Evolutionary conservation across 1,140 invertebrate species (phyloP), one percentile per base, ranked within the genome.

Genomic region (Drosophila kikkawai): DNA sequence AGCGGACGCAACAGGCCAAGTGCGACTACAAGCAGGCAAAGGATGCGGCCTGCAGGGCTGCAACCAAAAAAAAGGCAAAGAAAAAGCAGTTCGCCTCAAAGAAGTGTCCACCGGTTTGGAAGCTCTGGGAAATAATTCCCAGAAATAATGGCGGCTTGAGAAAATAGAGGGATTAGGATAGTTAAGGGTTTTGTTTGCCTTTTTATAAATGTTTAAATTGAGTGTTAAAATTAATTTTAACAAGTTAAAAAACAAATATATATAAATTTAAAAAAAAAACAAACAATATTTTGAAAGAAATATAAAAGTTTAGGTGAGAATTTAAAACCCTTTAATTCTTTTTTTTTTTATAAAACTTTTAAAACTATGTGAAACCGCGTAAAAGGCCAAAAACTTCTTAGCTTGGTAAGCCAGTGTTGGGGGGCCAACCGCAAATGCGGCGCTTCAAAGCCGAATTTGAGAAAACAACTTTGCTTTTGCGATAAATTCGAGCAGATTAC

Each of bases 401-500:
- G 44, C 17, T 41, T 13, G 60, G n/a, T 29, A 50, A 67, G 57
- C 15, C 64, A 26, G 26, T 7, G 51, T 37, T 29, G 36, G 36
- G 36, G 36, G 26, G 26, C 26, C 22, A 64, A 45, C 67, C 63
- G 39, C 67, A 53, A 37, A 48, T 41, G 61, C 66, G 66, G 61
- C 66, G 66, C 66, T 58, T 71, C 29, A 71, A 71, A 41, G 47
- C 39, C 26, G 51, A 39, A 13, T 48, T 48, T 71, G 32, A 19
- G 44, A 71, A 59, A 50, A 34, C 29, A 32, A 59, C 15, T 50
- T 59, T 37, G 44, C 29, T 12, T 50, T 59, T 50, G 44, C 42
- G 67, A 73, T 73, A 59, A 50, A 71, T 71, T 73, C 44, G 44
- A 59, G 37, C 12, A 73, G 67, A 73, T 73, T 71, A 71, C 66